Evolutionary conservation across 2,797 vertebrate species (phyloP).

Genomic region (Coregonus suidteri): DNA sequence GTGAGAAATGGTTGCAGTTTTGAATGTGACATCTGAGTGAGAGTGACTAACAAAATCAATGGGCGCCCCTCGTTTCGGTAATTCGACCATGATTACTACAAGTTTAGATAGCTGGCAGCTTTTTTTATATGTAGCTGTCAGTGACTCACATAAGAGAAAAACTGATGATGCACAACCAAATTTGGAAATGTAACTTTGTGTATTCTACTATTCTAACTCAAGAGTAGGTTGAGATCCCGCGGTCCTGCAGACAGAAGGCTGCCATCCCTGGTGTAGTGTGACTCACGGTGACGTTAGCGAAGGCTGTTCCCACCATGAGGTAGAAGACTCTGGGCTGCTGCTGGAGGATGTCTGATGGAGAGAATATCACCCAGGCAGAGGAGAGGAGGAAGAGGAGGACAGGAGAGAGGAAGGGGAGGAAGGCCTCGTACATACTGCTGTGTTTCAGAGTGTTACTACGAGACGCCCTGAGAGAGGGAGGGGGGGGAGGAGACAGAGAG

Average conservation of each 20-base stretch:
- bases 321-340: conserved; percentile 89
- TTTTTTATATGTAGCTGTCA: too few species aligned
- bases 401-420: conserved; percentile 91
- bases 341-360: conserved; percentile 84
- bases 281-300: conserved; percentile 94
- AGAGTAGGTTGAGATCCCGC: too few species aligned
- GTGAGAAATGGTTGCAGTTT: neutral
- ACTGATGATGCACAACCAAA: too few species aligned
- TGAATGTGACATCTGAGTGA: too few species aligned
- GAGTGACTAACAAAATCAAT: too few species aligned
- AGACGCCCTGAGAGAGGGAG: conserved; percentile 76
- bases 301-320: conserved; percentile 96
- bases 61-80: too few species aligned
- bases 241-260: too few species aligned
- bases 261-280: neutral
- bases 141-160: too few species aligned
- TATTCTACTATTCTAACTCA: too few species aligned
- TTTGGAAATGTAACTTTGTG: too few species aligned
- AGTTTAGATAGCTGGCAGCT: too few species aligned
- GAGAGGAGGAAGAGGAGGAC: conserved; percentile 87
- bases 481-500: neutral
- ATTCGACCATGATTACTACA: too few species aligned
- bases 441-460: conserved; percentile 88
- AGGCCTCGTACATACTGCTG: conserved; percentile 84
- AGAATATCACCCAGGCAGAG: conserved; percentile 84